phyloP scores from a whole-genome alignment of 2,888 invertebrate genomes.

The Andrena camellia region DNA sequence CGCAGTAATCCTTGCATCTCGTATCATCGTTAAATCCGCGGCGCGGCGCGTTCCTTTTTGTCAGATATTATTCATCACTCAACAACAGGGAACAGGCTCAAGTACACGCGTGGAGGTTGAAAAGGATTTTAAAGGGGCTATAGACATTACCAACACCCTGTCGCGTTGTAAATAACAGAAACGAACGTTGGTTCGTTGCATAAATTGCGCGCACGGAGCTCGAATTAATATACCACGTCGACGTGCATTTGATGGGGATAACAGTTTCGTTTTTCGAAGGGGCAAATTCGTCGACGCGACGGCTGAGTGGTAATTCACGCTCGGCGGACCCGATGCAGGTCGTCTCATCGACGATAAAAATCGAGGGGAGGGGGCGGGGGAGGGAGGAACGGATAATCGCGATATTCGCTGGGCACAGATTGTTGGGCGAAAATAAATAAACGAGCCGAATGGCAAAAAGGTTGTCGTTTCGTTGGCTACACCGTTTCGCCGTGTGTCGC shows the following conservation, averaged over 20 bases:
- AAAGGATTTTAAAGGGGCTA: no score
- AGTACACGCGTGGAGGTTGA: no score
- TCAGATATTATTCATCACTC: constrained; percentile 21
- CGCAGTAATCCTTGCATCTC: constrained; percentile 45
- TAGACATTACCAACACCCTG: no score
- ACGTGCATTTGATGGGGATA: constrained; percentile 53
- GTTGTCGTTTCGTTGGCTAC: no score
- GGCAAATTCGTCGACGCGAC: constrained; percentile 27
- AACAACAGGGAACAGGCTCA: no score
- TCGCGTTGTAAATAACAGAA: constrained; percentile 41
- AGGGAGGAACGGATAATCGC: not conserved
- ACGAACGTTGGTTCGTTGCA: constrained; percentile 25
- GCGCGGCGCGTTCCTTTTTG: not conserved
- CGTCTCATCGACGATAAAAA: constrained; percentile 10
- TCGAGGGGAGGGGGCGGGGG: no score
- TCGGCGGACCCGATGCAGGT: not conserved
- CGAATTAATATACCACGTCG: constrained; percentile 31
- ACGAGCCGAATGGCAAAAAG: no score
- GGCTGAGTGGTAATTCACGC: constrained; percentile 48
- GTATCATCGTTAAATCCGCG: constrained; percentile 35
- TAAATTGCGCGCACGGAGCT: constrained; percentile 25
- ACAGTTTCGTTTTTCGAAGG: constrained; percentile 45
- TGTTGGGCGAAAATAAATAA: no score
- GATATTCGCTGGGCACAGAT: no score
- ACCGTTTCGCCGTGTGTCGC: not conserved